These are phyloP conservation scores for Drosophila seclusa DNA, from an alignment of 2,888 invertebrate genomes.

Conservation along the genomic window DNA sequence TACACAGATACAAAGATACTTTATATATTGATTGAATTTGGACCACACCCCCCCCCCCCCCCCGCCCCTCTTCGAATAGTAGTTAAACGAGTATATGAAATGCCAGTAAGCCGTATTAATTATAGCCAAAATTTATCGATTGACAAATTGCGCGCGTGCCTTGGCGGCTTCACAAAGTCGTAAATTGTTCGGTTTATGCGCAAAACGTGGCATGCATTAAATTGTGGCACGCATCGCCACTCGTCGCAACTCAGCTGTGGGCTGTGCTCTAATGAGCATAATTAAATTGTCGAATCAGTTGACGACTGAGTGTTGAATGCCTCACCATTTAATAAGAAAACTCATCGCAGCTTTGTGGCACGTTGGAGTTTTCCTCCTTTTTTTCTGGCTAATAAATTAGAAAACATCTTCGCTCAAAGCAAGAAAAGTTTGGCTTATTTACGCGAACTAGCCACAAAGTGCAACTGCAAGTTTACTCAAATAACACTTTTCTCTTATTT, in stretches of 20 bases:
- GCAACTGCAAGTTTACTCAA: constrained; percentile 41
- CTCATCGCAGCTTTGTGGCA: constrained; percentile 32
- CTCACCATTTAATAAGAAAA: constrained; percentile 24
- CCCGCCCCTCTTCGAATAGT: not conserved
- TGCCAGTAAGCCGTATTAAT: constrained; percentile 73
- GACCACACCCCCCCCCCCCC: not conserved
- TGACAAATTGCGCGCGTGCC: constrained; percentile 77
- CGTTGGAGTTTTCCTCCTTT: constrained; percentile 3
- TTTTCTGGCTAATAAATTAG: constrained; percentile 31
- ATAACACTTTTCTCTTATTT: constrained; percentile 13
- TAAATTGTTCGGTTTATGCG: constrained; percentile 66
- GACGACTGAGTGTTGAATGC: constrained; percentile 36
- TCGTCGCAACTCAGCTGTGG: constrained; percentile 3
- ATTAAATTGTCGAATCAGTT: constrained; percentile 61
- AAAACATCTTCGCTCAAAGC: constrained; percentile 43
- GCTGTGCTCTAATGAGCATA: constrained; percentile 49
- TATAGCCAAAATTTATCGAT: constrained; percentile 74
- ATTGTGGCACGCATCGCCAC: constrained; percentile 32
- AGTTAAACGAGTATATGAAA: constrained; percentile 59
- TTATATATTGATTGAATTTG: constrained; percentile 17
- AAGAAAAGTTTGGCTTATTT: constrained; percentile 38
- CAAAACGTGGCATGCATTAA: constrained; percentile 72
- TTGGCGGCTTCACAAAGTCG: constrained; percentile 46
- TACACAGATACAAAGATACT: constrained; percentile 2
- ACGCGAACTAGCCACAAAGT: constrained; percentile 30